A percentile compares a stretch with the other conserved stretches of the same genome.
Conservation (phyloP, 2,113 vertebrate species). For the Galbula dea region DNA sequence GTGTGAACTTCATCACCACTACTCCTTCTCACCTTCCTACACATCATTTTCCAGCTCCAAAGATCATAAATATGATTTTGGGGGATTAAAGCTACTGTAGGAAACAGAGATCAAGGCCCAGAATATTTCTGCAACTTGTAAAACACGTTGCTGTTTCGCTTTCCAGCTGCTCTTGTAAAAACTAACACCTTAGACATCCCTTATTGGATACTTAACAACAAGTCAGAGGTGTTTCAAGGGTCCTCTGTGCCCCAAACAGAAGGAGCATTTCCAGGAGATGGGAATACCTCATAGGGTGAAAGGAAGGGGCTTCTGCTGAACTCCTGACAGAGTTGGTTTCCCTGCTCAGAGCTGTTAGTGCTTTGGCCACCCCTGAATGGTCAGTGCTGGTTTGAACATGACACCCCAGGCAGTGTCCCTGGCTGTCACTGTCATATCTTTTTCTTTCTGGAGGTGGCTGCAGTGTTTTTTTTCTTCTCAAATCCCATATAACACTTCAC, state of each 20-base stretch:
- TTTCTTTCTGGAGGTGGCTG: neutral
- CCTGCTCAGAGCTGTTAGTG: neutral
- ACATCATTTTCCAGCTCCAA: too few relatives aligned
- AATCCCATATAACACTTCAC: neutral
- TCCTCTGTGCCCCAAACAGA: neutral
- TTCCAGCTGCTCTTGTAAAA: conserved; percentile 67
- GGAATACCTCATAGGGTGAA: neutral
- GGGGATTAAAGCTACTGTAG: too few relatives aligned
- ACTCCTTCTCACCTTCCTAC: too few relatives aligned
- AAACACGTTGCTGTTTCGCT: neutral
- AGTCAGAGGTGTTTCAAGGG: neutral
- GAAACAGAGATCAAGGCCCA: too few relatives aligned
- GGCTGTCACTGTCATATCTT: neutral
- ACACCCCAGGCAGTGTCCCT: neutral
- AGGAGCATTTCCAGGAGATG: neutral
- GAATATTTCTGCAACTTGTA: neutral
- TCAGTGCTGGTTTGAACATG: neutral
- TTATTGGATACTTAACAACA: conserved; percentile 42
- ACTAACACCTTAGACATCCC: conserved; percentile 71
- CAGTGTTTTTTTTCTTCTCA: neutral
- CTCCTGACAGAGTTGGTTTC: neutral
- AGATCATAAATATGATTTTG: too few relatives aligned
- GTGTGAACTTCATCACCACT: too few relatives aligned
- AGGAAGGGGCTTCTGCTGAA: too few relatives aligned
- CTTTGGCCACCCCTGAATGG: too few relatives aligned